A percentile compares a stretch with the other conserved stretches of the same genome.
These are phyloP conservation scores for Euwallacea similis DNA, from an alignment of 1,140 invertebrate species.

Conservation along the genomic window DNA sequence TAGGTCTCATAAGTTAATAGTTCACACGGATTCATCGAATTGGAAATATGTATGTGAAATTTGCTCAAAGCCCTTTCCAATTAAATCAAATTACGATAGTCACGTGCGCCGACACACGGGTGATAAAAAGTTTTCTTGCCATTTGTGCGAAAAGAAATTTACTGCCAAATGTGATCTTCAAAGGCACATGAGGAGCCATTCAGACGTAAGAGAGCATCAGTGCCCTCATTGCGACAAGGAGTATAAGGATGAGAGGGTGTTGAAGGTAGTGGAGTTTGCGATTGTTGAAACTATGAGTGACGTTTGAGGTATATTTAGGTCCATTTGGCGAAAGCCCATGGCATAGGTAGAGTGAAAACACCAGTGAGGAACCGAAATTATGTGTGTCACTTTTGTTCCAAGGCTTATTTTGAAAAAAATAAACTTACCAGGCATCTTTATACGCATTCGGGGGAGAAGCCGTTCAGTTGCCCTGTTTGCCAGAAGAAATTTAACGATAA, in stretches of 20 bases:
- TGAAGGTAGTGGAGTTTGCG: conserved; percentile 37
- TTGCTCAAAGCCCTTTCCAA: conserved; percentile 48
- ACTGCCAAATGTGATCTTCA: conserved; percentile 39
- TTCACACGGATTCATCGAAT: conserved; percentile 38
- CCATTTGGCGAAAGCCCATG: conserved; percentile 40
- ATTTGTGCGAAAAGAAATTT: conserved; percentile 73
- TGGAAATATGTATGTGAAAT: conserved; percentile 45
- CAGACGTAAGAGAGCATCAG: conserved; percentile 30
- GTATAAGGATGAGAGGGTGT: conserved; percentile 36
- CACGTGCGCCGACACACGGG: conserved; percentile 41
- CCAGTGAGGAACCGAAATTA: conserved; percentile 38
- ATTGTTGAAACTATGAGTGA: neutral
- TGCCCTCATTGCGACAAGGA: conserved; percentile 40
- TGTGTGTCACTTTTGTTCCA: conserved; percentile 45
- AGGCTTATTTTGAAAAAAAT: conserved; percentile 60
- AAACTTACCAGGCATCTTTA: conserved; percentile 66
- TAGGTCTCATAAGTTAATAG: conserved; percentile 39
- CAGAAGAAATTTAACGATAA: conserved; percentile 55
- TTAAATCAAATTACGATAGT: conserved; percentile 37
- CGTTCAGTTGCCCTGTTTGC: conserved; percentile 66
- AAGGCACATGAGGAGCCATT: conserved; percentile 43
- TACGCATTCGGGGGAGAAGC: conserved; percentile 71
- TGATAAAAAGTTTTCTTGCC: conserved; percentile 71
- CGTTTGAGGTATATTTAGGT: conserved; percentile 33
- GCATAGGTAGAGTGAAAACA: conserved; percentile 35